A percentile compares a stretch with the other conserved stretches of the same genome.
Evolutionary conservation across 2,113 vertebrate species (phyloP).

Genomic region (Apistogramma diplotaenia): DNA sequence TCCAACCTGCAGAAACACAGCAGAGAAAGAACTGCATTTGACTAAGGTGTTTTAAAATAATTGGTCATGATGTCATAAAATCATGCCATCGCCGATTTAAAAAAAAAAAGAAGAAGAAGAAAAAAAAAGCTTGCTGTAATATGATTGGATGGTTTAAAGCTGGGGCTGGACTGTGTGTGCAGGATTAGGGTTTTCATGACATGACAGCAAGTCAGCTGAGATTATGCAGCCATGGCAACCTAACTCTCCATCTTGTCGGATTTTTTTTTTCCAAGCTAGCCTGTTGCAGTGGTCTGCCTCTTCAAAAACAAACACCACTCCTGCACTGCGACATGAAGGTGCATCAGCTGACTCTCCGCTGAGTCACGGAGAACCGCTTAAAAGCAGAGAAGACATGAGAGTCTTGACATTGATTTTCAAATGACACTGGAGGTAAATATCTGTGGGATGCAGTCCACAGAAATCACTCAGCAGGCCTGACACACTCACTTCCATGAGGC

Average conservation of each 20-base stretch:
- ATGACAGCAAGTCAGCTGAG: background rate
- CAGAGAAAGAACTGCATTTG: background rate
- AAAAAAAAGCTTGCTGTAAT: background rate
- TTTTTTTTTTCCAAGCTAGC: background rate
- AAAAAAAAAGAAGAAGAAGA: no score
- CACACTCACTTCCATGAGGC: background rate
- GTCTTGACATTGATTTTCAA: background rate
- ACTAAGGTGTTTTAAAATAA: background rate
- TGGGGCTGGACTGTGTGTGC: background rate
- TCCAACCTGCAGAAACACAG: no score
- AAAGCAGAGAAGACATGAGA: background rate
- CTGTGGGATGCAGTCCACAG: background rate
- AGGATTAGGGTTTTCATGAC: background rate
- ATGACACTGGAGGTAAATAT: background rate
- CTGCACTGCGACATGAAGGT: slow-evolving; percentile 66
- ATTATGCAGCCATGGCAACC: background rate
- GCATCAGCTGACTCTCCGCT: slow-evolving; percentile 11
- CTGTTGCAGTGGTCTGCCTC: slow-evolving; percentile 23
- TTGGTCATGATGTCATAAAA: background rate
- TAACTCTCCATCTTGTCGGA: background rate
- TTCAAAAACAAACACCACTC: slow-evolving; percentile 1
- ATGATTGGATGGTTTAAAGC: background rate
- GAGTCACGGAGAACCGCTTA: slow-evolving; percentile 19
- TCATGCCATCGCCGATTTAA: background rate
- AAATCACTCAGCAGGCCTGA: background rate